phyloP scores from a whole-genome alignment of 2,113 vertebrate genomes.

The Triplophysa dalaica region DNA sequence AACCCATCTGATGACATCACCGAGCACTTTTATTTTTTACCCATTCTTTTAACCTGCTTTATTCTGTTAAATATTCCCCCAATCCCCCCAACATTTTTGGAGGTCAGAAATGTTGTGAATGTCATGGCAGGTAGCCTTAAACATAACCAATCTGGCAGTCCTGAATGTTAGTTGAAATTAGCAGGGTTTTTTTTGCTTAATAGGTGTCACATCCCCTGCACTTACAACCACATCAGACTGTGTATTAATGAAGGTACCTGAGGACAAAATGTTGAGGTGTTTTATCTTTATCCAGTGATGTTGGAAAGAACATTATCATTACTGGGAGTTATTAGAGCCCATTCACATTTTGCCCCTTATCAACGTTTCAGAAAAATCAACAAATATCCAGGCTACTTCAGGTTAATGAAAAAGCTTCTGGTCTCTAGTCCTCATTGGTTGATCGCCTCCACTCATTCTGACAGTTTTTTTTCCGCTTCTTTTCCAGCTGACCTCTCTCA shows the following conservation, averaged over 20 bases:
- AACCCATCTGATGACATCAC: too few species aligned
- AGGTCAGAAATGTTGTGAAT: neutral
- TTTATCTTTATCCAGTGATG: slow-evolving; percentile 35
- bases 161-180: neutral
- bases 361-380: slow-evolving; percentile 16
- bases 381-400: slow-evolving; percentile 8
- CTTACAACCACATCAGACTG: neutral
- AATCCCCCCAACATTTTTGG: too few species aligned
- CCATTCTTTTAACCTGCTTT: too few species aligned
- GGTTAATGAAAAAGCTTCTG: slow-evolving; percentile 22
- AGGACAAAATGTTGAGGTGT: slow-evolving; percentile 5
- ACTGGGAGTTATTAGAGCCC: slow-evolving; percentile 23
- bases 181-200: neutral
- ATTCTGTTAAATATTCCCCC: too few species aligned
- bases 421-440: slow-evolving; percentile 25
- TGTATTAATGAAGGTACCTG: slow-evolving; percentile 17
- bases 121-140: neutral
- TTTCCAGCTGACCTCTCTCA: slow-evolving; percentile 75
- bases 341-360: slow-evolving; percentile 22
- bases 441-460: slow-evolving; percentile 58
- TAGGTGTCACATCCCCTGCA: neutral
- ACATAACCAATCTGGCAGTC: neutral
- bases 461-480: slow-evolving; percentile 54
- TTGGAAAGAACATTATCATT: slow-evolving; percentile 29
- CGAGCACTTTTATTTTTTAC: too few species aligned